These are phyloP conservation scores for Thyatira batis DNA, from an alignment of 2,888 invertebrate genomes.

Conservation along the genomic window DNA sequence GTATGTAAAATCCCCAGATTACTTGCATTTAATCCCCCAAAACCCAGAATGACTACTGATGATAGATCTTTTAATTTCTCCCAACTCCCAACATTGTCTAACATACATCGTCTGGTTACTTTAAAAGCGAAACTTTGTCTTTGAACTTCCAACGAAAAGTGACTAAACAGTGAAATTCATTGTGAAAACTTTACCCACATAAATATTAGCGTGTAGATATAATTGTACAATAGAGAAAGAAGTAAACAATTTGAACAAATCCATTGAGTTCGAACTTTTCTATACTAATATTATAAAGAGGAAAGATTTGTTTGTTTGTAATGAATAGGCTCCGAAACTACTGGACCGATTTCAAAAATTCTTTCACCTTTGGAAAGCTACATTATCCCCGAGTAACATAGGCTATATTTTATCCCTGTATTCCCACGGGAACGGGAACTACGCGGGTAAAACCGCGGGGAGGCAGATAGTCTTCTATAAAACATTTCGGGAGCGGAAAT, in stretches of 20 bases:
- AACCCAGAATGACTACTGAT: background rate
- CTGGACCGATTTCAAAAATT: too few relatives aligned
- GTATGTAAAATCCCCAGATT: background rate
- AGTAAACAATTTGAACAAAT: background rate
- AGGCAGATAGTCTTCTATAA: too few relatives aligned
- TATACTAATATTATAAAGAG: too few relatives aligned
- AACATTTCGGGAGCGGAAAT: constrained; percentile 11
- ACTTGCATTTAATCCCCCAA: background rate
- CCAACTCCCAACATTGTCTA: background rate
- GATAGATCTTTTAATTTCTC: background rate
- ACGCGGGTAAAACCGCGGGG: too few relatives aligned
- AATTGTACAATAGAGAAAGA: background rate
- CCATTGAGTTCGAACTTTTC: background rate
- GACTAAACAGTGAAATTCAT: background rate
- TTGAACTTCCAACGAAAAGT: background rate
- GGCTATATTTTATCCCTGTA: too few relatives aligned
- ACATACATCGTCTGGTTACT: background rate
- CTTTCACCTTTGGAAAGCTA: too few relatives aligned
- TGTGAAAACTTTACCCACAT: background rate
- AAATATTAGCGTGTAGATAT: background rate
- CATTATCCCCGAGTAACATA: too few relatives aligned
- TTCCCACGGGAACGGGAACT: too few relatives aligned
- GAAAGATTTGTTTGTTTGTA: too few relatives aligned
- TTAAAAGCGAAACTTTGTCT: background rate
- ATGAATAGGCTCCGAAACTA: too few relatives aligned